A percentile compares a stretch with the other conserved stretches of the same genome.
Evolutionary conservation across 2,113 vertebrate genomes (phyloP).

Genomic region (Carassius carassius): DNA sequence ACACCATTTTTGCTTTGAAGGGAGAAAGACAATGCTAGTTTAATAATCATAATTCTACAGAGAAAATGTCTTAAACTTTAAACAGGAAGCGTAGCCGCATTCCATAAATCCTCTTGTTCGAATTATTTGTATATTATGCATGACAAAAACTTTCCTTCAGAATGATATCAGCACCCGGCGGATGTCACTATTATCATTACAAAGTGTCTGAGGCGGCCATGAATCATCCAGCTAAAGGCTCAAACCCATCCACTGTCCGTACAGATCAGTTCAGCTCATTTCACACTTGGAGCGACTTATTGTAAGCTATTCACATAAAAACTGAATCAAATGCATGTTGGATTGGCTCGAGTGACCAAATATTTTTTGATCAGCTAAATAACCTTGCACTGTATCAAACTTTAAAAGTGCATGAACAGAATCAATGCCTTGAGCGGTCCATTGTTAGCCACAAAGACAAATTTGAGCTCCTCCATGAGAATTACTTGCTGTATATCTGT

Average conservation of each 20-base stretch:
- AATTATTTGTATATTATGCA: conserved; percentile 10
- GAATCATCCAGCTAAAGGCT: conserved; percentile 39
- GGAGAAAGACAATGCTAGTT: conserved; percentile 15
- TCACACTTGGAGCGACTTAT: conserved; percentile 31
- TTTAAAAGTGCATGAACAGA: neutral
- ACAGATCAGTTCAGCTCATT: conserved; percentile 42
- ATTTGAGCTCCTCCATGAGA: neutral
- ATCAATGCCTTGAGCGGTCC: neutral
- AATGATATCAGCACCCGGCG: conserved; percentile 29
- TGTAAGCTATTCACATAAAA: conserved; percentile 36
- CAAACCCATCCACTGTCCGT: conserved; percentile 37
- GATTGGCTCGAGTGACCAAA: conserved; percentile 1
- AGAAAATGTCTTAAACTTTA: conserved; percentile 2
- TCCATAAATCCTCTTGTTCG: conserved; percentile 20
- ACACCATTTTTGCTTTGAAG: conserved; percentile 9
- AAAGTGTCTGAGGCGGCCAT: conserved; percentile 37
- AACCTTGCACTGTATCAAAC: conserved; percentile 16
- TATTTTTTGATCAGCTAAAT: conserved; percentile 33
- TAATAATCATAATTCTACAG: conserved; percentile 3
- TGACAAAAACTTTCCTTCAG: conserved; percentile 44
- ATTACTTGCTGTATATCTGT: conserved; percentile 30
- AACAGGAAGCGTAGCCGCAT: neutral
- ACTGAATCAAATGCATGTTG: conserved; percentile 36
- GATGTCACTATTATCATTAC: conserved; percentile 42
- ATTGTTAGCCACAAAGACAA: conserved; percentile 23